These are phyloP conservation scores for Pachypanchax playfairii DNA, from an alignment of 2,113 vertebrate genomes.

Conservation along the genomic window DNA sequence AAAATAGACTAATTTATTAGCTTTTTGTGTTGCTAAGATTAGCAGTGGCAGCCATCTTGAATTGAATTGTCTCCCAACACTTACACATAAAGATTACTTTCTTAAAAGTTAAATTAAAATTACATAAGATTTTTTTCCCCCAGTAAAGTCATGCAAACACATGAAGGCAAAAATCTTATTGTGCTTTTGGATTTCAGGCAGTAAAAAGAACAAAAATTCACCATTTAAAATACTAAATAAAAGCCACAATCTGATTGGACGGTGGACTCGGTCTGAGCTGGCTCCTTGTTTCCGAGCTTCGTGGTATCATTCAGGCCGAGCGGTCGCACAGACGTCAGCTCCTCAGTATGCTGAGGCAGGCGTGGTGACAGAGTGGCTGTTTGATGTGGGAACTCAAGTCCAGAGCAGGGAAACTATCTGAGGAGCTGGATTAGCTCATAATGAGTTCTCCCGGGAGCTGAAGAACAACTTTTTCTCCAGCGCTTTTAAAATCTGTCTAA, in stretches of 20 bases:
- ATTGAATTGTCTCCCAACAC: no score
- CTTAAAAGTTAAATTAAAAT: no score
- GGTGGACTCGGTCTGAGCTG: neutral
- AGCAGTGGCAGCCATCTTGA: no score
- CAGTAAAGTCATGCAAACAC: no score
- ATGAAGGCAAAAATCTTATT: no score
- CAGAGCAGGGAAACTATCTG: constrained; percentile 51
- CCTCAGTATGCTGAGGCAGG: constrained; percentile 53
- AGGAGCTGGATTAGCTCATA: constrained; percentile 67
- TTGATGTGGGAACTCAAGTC: constrained; percentile 70
- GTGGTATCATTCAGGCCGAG: constrained; percentile 38
- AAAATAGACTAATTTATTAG: no score
- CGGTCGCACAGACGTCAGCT: constrained; percentile 47
- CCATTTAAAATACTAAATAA: neutral
- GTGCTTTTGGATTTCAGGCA: no score
- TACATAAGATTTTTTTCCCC: no score
- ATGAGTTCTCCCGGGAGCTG: constrained; percentile 72
- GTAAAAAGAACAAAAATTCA: no score
- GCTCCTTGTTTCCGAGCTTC: constrained; percentile 49
- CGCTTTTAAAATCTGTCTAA: constrained; percentile 51
- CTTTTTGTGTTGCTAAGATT: no score
- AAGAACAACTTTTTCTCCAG: constrained; percentile 38
- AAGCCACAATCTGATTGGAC: neutral
- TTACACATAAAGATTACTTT: no score
- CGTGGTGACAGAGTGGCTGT: constrained; percentile 60